These are phyloP conservation scores for Corvus moneduloides DNA, from an alignment of 2,113 vertebrate genomes.

Conservation along the genomic window DNA sequence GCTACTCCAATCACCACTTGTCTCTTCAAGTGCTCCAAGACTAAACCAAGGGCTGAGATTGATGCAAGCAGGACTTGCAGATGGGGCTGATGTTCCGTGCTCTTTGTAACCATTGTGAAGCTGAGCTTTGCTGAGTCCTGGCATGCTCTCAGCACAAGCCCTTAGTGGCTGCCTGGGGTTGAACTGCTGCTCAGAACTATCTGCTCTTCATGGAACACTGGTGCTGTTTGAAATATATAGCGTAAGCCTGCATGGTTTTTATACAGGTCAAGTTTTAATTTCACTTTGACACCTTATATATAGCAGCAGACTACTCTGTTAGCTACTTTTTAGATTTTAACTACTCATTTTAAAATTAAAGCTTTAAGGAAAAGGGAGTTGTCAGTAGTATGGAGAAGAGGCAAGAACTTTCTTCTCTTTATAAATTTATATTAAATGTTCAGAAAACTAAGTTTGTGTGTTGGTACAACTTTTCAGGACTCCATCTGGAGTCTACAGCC, in stretches of 20 bases:
- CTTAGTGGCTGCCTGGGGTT: background rate
- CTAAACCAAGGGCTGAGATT: background rate
- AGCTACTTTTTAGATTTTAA: background rate
- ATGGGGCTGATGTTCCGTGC: rapidly evolving
- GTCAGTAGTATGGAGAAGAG: background rate
- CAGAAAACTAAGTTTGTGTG: background rate
- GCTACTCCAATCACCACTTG: background rate
- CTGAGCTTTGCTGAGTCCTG: background rate
- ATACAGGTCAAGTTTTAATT: background rate
- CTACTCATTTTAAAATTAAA: background rate
- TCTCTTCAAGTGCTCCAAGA: background rate
- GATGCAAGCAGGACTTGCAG: background rate
- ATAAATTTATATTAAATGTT: background rate
- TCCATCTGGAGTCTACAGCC: background rate
- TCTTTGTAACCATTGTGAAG: background rate
- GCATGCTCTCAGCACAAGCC: background rate
- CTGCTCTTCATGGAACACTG: background rate
- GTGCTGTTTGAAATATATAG: background rate
- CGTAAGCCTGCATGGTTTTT: background rate
- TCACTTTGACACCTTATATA: background rate
- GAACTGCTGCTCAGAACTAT: background rate
- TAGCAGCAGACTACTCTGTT: background rate
- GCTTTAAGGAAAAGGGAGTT: background rate
- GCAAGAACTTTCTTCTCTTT: background rate
- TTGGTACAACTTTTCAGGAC: background rate